Conservation (phyloP, 2,888 invertebrate genomes). For the Coleophora flavipennella region DNA sequence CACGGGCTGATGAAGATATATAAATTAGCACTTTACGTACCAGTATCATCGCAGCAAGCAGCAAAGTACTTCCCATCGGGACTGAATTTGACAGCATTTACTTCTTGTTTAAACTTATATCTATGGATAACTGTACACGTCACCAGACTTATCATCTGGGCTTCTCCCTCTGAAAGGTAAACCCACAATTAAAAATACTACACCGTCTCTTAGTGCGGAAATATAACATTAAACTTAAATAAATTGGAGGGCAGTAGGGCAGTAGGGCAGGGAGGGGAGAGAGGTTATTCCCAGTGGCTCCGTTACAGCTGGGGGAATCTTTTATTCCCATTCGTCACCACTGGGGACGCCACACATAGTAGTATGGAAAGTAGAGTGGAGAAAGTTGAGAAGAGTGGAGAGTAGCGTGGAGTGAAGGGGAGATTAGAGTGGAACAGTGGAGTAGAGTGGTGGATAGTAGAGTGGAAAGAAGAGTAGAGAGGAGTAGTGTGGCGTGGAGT, state of each 20-base stretch:
- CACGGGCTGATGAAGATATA: no score
- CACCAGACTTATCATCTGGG: slow-evolving; percentile 87
- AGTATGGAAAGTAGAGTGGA: not conserved
- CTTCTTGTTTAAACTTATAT: slow-evolving; percentile 85
- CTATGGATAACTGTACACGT: slow-evolving; percentile 87
- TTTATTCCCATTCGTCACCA: not conserved
- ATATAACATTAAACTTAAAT: not conserved
- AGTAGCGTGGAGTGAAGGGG: not conserved
- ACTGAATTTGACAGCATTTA: slow-evolving; percentile 88
- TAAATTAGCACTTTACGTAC: no score
- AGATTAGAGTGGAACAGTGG: not conserved
- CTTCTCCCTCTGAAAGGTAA: slow-evolving; percentile 81
- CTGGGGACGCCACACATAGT: no score
- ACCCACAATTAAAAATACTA: no score
- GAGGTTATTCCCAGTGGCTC: not conserved
- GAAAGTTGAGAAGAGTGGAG: not conserved
- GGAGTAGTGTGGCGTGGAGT: not conserved
- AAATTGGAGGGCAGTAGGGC: not conserved
- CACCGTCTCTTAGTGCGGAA: not conserved
- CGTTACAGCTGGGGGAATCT: not conserved
- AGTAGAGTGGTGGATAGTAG: not conserved
- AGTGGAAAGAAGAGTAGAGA: not conserved
- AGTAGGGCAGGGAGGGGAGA: not conserved
- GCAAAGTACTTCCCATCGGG: slow-evolving; percentile 96
- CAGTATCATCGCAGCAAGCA: slow-evolving; percentile 87